Evolutionary conservation across 2,113 vertebrate genomes (phyloP).

Genomic region (Hydrochoerus hydrochaeris): DNA sequence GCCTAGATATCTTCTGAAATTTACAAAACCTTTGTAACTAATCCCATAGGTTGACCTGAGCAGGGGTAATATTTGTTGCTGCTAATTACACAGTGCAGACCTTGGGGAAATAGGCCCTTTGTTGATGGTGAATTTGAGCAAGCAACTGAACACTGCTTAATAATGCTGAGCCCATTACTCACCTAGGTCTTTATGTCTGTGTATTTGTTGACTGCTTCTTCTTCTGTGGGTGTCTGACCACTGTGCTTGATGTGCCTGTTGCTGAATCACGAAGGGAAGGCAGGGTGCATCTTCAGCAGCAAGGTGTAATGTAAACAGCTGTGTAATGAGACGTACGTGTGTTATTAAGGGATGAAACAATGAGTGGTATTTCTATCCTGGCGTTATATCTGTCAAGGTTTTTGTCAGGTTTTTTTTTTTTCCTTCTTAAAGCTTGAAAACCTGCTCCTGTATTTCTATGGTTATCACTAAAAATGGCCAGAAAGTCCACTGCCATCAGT

Average conservation of each 20-base stretch:
- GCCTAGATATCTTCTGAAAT: constrained; percentile 87
- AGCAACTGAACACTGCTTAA: constrained; percentile 78
- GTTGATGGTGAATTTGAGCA: constrained; percentile 81
- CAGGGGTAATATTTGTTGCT: constrained; percentile 83
- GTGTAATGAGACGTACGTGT: constrained; percentile 74
- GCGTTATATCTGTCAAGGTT: constrained; percentile 79
- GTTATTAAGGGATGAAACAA: constrained; percentile 82
- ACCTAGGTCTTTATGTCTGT: constrained; percentile 30
- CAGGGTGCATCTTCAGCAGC: constrained; percentile 47
- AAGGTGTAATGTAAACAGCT: constrained; percentile 75
- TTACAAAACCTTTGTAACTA: constrained; percentile 88
- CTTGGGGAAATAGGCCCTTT: constrained; percentile 81
- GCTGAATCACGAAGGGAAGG: constrained; percentile 41
- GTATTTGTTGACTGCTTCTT: constrained; percentile 7
- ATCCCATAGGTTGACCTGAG: constrained; percentile 83
- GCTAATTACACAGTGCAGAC: constrained; percentile 88
- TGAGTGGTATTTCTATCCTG: constrained; percentile 78
- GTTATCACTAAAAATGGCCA: constrained; percentile 84
- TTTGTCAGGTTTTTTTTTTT: constrained; percentile 66
- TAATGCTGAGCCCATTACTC: constrained; percentile 62
- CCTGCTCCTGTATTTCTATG: constrained; percentile 76
- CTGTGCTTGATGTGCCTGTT: constrained; percentile 52
- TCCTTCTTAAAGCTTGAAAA: constrained; percentile 77
- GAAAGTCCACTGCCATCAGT: constrained; percentile 86
- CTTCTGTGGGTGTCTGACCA: background rate